These are phyloP conservation scores for Ambastaia sidthimunki DNA, from an alignment of 2,797 vertebrate genomes.

Conservation along the genomic window DNA sequence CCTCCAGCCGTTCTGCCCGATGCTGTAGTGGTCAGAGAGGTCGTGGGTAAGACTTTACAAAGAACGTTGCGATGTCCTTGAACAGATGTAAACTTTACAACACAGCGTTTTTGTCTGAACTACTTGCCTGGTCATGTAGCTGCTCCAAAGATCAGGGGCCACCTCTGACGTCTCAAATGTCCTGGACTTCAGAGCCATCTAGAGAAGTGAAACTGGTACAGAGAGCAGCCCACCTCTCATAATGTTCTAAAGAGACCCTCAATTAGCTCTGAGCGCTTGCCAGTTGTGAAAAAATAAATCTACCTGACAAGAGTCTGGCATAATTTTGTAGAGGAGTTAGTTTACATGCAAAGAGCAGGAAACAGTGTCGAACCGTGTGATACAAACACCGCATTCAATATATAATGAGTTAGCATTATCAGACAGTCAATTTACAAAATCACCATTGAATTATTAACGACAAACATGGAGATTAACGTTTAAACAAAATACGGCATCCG, in stretches of 20 bases:
- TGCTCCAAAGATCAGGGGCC: conserved; percentile 48
- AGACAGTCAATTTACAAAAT: no score
- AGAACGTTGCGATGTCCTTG: no score
- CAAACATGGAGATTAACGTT: neutral
- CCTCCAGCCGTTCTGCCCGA: conserved; percentile 78
- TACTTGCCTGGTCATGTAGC: conserved; percentile 3
- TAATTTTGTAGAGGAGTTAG: conserved; percentile 19
- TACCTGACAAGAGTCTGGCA: conserved; percentile 46
- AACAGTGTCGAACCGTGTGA: conserved; percentile 3
- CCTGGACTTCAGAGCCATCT: conserved; percentile 36
- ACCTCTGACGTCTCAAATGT: conserved; percentile 60
- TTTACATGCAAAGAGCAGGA: conserved; percentile 26
- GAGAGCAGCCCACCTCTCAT: neutral
- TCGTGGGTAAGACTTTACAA: conserved; percentile 78
- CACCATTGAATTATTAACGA: neutral
- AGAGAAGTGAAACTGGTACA: neutral
- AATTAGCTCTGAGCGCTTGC: conserved; percentile 28
- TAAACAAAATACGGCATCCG: neutral
- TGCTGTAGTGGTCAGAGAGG: conserved; percentile 85
- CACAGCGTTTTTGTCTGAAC: conserved; percentile 1
- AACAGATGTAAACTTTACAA: neutral
- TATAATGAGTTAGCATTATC: neutral
- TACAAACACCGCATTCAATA: conserved; percentile 9
- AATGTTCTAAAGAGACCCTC: neutral
- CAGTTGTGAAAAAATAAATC: conserved; percentile 49